Percentiles rank a stretch among this genome's conserved stretches.
Evolutionary conservation across 2,797 vertebrate genomes (phyloP).

Genomic region (Gymnoscopelus braueri): DNA sequence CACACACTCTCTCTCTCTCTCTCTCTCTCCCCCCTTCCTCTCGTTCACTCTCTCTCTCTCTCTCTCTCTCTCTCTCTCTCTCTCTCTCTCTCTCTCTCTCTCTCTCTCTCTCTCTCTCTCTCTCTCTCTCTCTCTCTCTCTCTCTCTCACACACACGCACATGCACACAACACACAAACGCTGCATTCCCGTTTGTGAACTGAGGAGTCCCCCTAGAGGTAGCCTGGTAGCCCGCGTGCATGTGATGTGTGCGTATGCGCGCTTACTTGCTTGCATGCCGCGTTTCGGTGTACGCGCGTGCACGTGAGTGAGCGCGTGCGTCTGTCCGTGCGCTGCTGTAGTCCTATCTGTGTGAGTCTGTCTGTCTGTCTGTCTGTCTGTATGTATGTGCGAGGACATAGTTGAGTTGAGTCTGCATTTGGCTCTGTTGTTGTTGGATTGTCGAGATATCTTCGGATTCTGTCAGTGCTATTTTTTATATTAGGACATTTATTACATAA

Average conservation of each 20-base stretch:
- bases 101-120: background rate
- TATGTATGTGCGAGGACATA: too few relatives aligned
- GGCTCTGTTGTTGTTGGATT: too few relatives aligned
- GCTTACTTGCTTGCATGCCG: background rate
- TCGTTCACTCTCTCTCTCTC: background rate
- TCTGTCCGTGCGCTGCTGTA: too few relatives aligned
- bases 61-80: background rate
- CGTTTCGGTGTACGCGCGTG: background rate
- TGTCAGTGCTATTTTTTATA: too few relatives aligned
- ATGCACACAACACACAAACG: conserved; percentile 18
- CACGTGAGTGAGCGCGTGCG: background rate
- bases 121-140: conserved; percentile 3
- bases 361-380: too few relatives aligned
- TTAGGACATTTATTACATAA: too few relatives aligned
- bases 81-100: background rate
- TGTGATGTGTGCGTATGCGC: background rate
- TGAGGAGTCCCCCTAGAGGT: conserved; percentile 73
- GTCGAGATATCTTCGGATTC: too few relatives aligned
- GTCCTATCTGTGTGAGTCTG: background rate
- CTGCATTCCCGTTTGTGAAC: conserved; percentile 51
- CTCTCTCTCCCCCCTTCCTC: too few relatives aligned
- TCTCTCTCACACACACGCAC: background rate
- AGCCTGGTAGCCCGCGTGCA: background rate
- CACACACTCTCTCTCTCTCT: background rate
- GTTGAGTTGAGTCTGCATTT: too few relatives aligned